Percentiles rank a stretch among this genome's conserved stretches.
Conservation (phyloP, 2,797 vertebrate genomes). For the Sebastes trivittatus region DNA sequence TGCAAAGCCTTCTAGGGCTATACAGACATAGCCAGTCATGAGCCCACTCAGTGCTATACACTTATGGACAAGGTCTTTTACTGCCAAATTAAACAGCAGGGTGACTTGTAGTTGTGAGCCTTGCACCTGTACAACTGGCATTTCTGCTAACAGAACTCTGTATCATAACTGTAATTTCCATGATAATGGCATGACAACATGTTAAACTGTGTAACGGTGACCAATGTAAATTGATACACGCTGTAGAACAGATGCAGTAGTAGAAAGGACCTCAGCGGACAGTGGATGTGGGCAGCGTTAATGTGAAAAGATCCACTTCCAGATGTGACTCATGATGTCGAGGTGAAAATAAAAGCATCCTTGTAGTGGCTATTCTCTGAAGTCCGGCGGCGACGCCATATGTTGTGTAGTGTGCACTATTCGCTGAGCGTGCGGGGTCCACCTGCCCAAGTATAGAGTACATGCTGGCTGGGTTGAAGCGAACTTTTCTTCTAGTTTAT, state of each 20-base stretch:
- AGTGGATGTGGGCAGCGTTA: conserved; percentile 27
- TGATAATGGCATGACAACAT: conserved; percentile 18
- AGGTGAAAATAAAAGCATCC: conserved; percentile 28
- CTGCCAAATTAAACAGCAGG: conserved; percentile 14
- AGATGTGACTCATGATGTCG: conserved; percentile 48
- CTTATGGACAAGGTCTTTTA: not conserved
- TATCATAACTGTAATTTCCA: conserved; percentile 14
- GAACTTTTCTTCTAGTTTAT: not conserved
- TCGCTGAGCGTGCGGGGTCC: not conserved
- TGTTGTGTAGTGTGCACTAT: not conserved
- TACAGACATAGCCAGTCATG: not conserved
- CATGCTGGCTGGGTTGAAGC: not conserved
- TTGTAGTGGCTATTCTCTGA: conserved; percentile 16
- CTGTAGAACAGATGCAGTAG: conserved; percentile 50
- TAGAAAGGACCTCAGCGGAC: conserved; percentile 32
- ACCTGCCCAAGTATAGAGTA: not conserved
- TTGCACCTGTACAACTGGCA: conserved; percentile 4
- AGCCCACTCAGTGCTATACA: not conserved
- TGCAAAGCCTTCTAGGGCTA: not conserved
- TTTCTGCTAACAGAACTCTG: conserved; percentile 9
- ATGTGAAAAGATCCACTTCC: conserved; percentile 48
- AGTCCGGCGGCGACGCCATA: conserved; percentile 12
- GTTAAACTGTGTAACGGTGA: conserved; percentile 22
- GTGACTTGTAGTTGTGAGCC: not conserved
- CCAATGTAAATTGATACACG: conserved; percentile 38